A percentile compares a stretch with the other conserved stretches of the same genome.
phyloP scores from a whole-genome alignment of 2,113 vertebrate species.

The Tragelaphus strepsiceros region DNA sequence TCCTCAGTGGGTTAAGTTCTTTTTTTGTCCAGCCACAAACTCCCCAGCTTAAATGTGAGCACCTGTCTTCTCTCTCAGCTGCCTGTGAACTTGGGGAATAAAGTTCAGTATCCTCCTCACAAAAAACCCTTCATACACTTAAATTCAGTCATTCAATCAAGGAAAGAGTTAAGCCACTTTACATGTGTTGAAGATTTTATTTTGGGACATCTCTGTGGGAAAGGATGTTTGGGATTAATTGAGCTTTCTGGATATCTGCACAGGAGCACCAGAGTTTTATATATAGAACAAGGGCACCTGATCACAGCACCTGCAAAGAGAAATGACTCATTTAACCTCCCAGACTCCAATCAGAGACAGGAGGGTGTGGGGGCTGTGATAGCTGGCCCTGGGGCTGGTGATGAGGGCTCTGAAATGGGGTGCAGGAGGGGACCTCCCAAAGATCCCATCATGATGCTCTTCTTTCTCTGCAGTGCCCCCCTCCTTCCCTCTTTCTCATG shows the following conservation, averaged over 20 bases:
- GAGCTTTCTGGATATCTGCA: constrained; percentile 70
- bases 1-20: not conserved
- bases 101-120: not conserved
- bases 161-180: constrained; percentile 64
- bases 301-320: constrained; percentile 68
- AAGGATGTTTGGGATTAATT: constrained; percentile 71
- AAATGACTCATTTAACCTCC: constrained; percentile 67
- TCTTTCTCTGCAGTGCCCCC: not conserved
- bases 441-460: not conserved
- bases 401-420: not conserved
- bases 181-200: constrained; percentile 62
- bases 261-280: constrained; percentile 60
- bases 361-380: not conserved
- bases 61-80: not conserved
- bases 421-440: not conserved
- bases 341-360: constrained; percentile 37
- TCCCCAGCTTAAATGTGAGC: not conserved
- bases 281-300: constrained; percentile 72
- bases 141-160: constrained; percentile 57
- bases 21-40: not conserved
- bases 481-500: not conserved
- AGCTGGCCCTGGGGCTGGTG: not conserved
- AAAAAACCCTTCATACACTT: constrained; percentile 47
- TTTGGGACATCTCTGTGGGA: constrained; percentile 70
- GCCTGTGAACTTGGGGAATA: not conserved